Evolutionary conservation across 1,140 invertebrate genomes (phyloP).

Genomic region (Nasonia vitripennis): DNA sequence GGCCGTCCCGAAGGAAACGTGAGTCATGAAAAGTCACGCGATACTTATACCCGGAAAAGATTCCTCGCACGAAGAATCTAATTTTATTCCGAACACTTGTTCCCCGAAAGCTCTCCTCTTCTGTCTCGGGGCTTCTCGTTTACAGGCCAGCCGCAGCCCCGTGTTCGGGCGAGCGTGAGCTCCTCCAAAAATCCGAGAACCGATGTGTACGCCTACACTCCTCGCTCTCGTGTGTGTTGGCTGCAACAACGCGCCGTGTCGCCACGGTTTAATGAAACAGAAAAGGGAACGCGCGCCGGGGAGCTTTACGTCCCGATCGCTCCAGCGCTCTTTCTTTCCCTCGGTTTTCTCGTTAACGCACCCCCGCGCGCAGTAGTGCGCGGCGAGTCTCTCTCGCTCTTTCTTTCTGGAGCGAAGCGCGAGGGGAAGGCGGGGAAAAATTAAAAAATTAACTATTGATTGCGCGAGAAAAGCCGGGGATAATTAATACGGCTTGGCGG

Average conservation of each 20-base stretch:
- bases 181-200: conserved; percentile 14
- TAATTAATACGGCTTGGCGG: not conserved
- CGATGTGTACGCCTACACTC: not conserved
- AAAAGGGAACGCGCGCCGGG: conserved; percentile 63
- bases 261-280: conserved; percentile 69
- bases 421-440: not conserved
- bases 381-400: not conserved
- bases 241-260: conserved; percentile 51
- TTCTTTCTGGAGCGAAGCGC: not conserved
- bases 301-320: conserved; percentile 37
- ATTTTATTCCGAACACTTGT: too few relatives aligned
- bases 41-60: too few relatives aligned
- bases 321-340: conserved; percentile 22
- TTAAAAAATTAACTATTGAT: conserved; percentile 41
- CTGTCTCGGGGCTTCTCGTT: too few relatives aligned
- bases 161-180: too few relatives aligned
- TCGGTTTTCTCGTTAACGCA: conserved; percentile 41
- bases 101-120: too few relatives aligned
- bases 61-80: too few relatives aligned
- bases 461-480: not conserved
- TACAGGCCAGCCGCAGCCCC: too few relatives aligned
- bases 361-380: not conserved
- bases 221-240: not conserved
- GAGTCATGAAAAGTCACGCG: too few relatives aligned
- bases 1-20: too few relatives aligned